Base-by-base conservation (phyloP, 2,113 vertebrate genomes). In the Rissa tridactyla region DNA sequence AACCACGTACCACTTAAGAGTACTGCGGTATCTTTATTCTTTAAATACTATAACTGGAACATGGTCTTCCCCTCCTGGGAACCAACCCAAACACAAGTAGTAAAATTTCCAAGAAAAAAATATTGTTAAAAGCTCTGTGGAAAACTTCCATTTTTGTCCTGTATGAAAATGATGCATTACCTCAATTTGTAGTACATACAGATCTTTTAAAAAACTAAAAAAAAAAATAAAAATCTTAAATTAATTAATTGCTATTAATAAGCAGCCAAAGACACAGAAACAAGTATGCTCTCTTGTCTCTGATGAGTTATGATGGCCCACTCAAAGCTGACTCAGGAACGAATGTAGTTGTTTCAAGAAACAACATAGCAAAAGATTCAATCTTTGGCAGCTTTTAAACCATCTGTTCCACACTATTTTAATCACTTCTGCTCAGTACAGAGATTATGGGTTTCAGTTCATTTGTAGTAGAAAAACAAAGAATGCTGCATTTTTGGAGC, bases 391-490 rank as follows among this genome's bases (percentile, higher is more conserved):
- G 94, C 71, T 94, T 91, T 94, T 88, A 95, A 97, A 89, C 93
- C 97, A 96, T 96, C 94, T 97, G 94, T 61, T 95, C 80, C 70
- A 86, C 88, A 76, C 95, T 94, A 92, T 91, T 96, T 97, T 96
- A 87, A 93, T 92, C 91, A 83, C 75, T 95, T 95, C 91, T 90
- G 89, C 79, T 95, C 82, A 87, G 82, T 62, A 68, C 60, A 83
- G 68, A 92, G 92, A 96, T 93, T 88, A 91, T 2, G 10, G 42
- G 78, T 90, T 94, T 97, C 91, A 92, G 89, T 91, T 97, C 82
- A 85, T 90, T 93, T 95, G 86, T 71, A 84, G 91, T 70, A 55
- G 91, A 96, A 96, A 93, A 96, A 73, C 78, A 95, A 94, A 94
- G 95, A 91, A 95, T 21, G 78, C 32, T 90, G 89, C 78, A 77